Evolutionary conservation across 92 coral and sea anemone species (phyloP).

Genomic region (Ricordea florida): DNA sequence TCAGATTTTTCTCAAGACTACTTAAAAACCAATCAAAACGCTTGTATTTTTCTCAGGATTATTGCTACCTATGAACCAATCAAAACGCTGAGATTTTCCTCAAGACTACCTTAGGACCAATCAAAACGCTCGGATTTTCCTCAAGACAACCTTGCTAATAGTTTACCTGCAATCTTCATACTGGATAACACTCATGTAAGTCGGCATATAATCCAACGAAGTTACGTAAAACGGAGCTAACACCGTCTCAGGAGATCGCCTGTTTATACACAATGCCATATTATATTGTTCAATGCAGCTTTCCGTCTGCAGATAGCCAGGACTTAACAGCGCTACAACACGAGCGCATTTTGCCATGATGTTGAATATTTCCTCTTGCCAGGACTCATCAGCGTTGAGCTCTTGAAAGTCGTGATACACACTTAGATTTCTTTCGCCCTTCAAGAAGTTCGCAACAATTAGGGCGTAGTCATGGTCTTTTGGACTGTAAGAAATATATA

Average conservation of each 20-base stretch:
- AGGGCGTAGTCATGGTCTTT: slow-evolving; percentile 75
- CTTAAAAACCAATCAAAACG: neutral
- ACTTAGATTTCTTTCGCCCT: slow-evolving; percentile 47
- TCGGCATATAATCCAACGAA: slow-evolving; percentile 72
- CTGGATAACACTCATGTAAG: slow-evolving; percentile 94
- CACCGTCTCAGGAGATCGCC: slow-evolving; percentile 69
- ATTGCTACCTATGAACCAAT: neutral
- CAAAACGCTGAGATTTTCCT: too few relatives aligned
- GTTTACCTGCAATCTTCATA: slow-evolving; percentile 91
- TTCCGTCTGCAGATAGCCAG: slow-evolving; percentile 70
- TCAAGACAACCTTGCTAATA: too few relatives aligned
- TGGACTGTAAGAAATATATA: slow-evolving; percentile 81
- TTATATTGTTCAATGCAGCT: slow-evolving; percentile 93
- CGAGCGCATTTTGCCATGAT: slow-evolving; percentile 81
- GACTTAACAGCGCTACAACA: slow-evolving; percentile 84
- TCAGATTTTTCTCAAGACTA: too few relatives aligned
- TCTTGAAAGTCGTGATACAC: slow-evolving; percentile 75
- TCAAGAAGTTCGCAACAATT: slow-evolving; percentile 56
- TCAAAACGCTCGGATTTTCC: too few relatives aligned
- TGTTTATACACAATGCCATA: slow-evolving; percentile 88
- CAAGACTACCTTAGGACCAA: too few relatives aligned
- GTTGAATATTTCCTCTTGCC: slow-evolving; percentile 89
- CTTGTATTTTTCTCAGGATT: neutral
- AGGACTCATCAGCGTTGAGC: slow-evolving; percentile 77
- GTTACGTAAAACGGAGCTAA: slow-evolving; percentile 87